Percentiles rank a stretch among this genome's conserved stretches.
These are phyloP conservation scores for Listronotus bonariensis DNA, from an alignment of 1,140 invertebrate genomes.

Conservation along the genomic window DNA sequence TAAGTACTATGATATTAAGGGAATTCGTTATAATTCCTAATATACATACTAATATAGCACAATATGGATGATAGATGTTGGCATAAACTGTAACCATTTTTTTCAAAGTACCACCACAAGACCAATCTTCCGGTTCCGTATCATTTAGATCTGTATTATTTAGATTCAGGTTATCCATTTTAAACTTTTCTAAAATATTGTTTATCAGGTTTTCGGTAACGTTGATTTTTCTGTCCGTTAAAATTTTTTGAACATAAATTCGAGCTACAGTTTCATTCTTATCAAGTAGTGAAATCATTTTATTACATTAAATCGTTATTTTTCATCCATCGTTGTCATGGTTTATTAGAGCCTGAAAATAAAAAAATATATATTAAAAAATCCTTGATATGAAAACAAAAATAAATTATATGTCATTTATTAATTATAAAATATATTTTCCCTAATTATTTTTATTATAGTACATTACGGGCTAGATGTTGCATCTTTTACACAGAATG, in stretches of 20 bases:
- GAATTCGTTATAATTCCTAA: conserved; percentile 90
- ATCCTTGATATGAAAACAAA: no score
- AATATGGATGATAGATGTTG: conserved; percentile 63
- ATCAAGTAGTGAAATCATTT: neutral
- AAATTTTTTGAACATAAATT: conserved; percentile 2
- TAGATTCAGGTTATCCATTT: neutral
- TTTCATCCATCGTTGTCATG: no score
- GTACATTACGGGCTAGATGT: no score
- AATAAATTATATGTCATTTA: no score
- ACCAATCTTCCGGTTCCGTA: conserved; percentile 6
- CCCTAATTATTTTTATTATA: no score
- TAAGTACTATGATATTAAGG: conserved; percentile 87
- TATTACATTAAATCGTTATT: no score
- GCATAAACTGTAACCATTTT: conserved; percentile 34
- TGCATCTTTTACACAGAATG: no score
- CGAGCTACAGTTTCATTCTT: neutral
- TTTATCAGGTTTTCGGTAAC: neutral
- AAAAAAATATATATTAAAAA: no score
- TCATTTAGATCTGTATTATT: neutral
- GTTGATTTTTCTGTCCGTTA: neutral
- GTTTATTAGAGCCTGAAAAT: no score
- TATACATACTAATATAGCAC: conserved; percentile 75
- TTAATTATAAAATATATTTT: no score
- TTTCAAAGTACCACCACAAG: conserved; percentile 23
- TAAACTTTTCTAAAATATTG: neutral